Evolutionary conservation across 2,113 vertebrate species (phyloP).

Genomic region (Pithys albifrons): DNA sequence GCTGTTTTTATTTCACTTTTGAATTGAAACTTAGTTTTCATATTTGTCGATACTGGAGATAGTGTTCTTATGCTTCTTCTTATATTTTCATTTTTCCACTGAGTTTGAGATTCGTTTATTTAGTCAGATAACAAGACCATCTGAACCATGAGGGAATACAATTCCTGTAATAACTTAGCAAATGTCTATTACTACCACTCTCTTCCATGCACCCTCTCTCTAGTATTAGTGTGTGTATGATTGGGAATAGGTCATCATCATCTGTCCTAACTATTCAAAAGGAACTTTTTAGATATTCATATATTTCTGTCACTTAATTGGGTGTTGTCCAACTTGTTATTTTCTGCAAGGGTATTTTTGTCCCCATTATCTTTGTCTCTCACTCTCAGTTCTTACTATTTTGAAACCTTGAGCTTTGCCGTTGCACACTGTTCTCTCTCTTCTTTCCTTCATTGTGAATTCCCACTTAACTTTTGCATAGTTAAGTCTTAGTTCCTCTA

Average conservation of each 20-base stretch:
- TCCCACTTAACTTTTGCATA: neutral
- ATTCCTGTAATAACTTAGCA: neutral
- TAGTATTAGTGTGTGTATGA: neutral
- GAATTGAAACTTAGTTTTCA: neutral
- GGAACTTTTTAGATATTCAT: neutral
- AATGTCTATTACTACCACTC: neutral
- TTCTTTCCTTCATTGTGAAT: neutral
- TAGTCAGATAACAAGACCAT: neutral
- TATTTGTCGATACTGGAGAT: neutral
- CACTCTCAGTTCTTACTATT: neutral
- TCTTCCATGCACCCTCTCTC: neutral
- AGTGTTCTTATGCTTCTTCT: neutral
- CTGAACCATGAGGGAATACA: neutral
- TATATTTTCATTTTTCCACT: neutral
- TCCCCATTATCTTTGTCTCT: neutral
- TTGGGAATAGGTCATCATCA: neutral
- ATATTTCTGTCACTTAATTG: neutral
- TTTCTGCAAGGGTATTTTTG: neutral
- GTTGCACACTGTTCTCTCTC: neutral
- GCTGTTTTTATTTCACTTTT: neutral
- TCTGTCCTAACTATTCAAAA: neutral
- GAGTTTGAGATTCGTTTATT: neutral
- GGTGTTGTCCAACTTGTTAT: neutral
- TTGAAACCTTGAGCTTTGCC: neutral
- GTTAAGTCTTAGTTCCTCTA: neutral